Evolutionary conservation across 2,797 vertebrate genomes (phyloP).

Genomic region (Sebastes taczanowskii): DNA sequence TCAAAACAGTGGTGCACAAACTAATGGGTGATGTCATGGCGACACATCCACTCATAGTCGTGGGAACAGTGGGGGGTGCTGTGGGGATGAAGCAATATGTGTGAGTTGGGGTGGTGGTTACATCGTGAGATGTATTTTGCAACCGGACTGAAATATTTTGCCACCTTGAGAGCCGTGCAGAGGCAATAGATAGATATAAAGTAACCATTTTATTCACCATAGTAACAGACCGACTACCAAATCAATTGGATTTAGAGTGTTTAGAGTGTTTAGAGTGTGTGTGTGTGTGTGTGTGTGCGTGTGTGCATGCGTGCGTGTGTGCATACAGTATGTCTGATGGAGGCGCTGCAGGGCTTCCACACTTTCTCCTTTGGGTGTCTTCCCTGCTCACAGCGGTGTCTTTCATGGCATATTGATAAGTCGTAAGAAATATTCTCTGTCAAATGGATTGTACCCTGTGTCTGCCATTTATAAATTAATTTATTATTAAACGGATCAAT

Average conservation of each 20-base stretch:
- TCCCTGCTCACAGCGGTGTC: slow-evolving; percentile 41
- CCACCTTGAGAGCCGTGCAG: not conserved
- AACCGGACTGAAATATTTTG: not conserved
- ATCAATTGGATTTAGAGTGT: not conserved
- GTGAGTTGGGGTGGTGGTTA: too few species aligned
- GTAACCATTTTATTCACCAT: slow-evolving; percentile 2
- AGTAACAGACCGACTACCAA: not conserved
- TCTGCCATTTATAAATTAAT: slow-evolving; percentile 40
- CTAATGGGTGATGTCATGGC: too few species aligned
- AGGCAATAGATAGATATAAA: not conserved
- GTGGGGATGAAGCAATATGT: too few species aligned
- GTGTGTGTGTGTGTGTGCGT: not conserved
- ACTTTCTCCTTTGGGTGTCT: slow-evolving; percentile 42
- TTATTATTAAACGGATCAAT: slow-evolving; percentile 14
- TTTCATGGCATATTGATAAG: slow-evolving; percentile 43
- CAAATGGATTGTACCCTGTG: slow-evolving; percentile 24
- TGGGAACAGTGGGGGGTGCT: too few species aligned
- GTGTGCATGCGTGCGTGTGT: not conserved
- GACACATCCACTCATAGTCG: too few species aligned
- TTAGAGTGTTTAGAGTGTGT: not conserved
- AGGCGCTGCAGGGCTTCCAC: slow-evolving; percentile 19
- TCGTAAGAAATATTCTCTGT: slow-evolving; percentile 28
- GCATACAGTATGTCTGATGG: slow-evolving; percentile 30
- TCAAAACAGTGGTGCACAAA: too few species aligned
- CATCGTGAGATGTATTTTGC: too few species aligned